phyloP scores from a whole-genome alignment of 2,888 invertebrate species.

The Netelia inedita region DNA sequence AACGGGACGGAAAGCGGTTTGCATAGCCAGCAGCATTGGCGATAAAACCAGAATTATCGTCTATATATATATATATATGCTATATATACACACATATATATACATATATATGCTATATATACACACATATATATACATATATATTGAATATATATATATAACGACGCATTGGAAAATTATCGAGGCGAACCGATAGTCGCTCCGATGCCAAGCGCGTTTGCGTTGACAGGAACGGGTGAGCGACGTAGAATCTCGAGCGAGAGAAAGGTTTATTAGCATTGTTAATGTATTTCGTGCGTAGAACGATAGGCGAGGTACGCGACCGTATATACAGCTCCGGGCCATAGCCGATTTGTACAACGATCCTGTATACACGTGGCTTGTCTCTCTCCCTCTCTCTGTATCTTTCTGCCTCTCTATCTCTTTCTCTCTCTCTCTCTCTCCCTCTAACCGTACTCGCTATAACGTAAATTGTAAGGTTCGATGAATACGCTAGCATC shows the following conservation, averaged over 20 bases:
- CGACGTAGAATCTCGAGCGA: slow-evolving; percentile 32
- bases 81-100: neutral
- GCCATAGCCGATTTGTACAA: slow-evolving; percentile 62
- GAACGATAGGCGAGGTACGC: slow-evolving; percentile 52
- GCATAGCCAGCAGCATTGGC: slow-evolving; percentile 63
- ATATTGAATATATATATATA: slow-evolving; percentile 42
- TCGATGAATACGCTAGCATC: slow-evolving; percentile 64
- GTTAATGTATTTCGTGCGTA: slow-evolving; percentile 73
- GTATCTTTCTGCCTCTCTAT: neutral
- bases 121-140: neutral
- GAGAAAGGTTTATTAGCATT: slow-evolving; percentile 75
- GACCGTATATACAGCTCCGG: slow-evolving; percentile 39
- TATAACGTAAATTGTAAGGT: slow-evolving; percentile 59
- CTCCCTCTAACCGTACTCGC: neutral
- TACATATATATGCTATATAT: slow-evolving; percentile 31
- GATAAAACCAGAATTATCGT: neutral
- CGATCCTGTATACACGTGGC: slow-evolving; percentile 51
- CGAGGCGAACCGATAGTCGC: slow-evolving; percentile 73
- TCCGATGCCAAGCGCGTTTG: slow-evolving; percentile 69
- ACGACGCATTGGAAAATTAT: slow-evolving; percentile 72
- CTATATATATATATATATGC: neutral
- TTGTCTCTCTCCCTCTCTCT: slow-evolving; percentile 7
- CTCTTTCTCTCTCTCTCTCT: neutral
- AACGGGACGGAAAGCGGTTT: slow-evolving; percentile 73
- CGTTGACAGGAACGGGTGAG: slow-evolving; percentile 68